Percentiles rank a stretch among this genome's conserved stretches.
Conservation (phyloP, 2,113 vertebrate species). For the Rhadina sibilatrix region DNA sequence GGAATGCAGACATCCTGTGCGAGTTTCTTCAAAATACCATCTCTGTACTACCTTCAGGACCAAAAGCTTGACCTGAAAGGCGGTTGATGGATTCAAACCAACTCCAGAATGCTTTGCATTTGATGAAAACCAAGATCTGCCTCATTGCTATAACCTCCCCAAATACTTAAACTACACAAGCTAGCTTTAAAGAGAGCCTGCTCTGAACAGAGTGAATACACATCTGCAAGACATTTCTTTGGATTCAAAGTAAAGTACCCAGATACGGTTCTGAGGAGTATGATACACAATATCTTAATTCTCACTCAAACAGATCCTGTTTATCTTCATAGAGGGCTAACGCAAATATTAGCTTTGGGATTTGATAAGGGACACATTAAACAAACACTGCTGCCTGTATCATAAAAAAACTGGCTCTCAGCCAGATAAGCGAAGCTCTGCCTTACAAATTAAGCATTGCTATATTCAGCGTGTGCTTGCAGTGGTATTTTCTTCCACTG, state of each 20-base stretch:
- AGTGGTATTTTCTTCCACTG: neutral
- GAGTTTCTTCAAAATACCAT: neutral
- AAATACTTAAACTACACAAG: neutral
- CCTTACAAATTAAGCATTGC: neutral
- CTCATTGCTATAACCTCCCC: neutral
- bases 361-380: slow-evolving; percentile 39
- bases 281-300: slow-evolving; percentile 11
- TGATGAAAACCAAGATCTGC: neutral
- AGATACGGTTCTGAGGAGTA: neutral
- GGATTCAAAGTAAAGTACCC: neutral
- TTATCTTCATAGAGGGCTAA: slow-evolving; percentile 16
- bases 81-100: neutral
- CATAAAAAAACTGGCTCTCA: slow-evolving; percentile 1
- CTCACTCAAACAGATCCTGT: slow-evolving; percentile 17
- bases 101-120: neutral
- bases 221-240: neutral
- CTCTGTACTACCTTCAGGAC: neutral
- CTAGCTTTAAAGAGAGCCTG: neutral
- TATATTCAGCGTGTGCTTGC: neutral
- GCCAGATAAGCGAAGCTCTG: neutral
- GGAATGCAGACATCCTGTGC: neutral
- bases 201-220: neutral
- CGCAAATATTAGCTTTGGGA: slow-evolving; percentile 44
- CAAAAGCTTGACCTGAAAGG: neutral
- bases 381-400: neutral